Base-by-base conservation (phyloP, 2,888 invertebrate species). In the Synergus itoensis region DNA sequence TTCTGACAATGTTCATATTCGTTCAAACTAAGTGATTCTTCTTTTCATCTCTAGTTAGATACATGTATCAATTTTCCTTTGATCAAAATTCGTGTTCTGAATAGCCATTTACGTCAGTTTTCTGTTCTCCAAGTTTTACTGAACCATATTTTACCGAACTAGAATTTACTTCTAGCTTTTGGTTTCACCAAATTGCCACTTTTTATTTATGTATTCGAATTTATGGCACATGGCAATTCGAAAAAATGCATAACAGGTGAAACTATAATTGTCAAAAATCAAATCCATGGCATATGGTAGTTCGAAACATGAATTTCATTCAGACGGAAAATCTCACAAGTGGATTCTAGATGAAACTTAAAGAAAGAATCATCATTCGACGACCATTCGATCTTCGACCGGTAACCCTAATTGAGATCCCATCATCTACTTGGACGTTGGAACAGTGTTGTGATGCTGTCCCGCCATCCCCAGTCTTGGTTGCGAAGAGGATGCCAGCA, bases 401-500 rank as follows among this genome's bases (percentile, higher is more conserved):
- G 73, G 64, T 75, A 60, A n/a, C 62, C 14, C 41, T 57, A 36
- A 41, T 40, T 43, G 45, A 60, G 73, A 60, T 41, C 16, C 63
- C 79, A n/a, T 65, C 85, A 83, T 89, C 87, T 89, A 92, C 87
- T 93, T 93, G 83, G 92, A 92, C 84, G 92, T 92, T 62, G 92
- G 92, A 9, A 88, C 91, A 84, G 82, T 81, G 43, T 81, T 80
- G 89, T 86, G 87, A 60, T 86, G 86, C 86, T 90, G 91, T 85
- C 83, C 88, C 80, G 87, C 90, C 88, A 88, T 92, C 87, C 87
- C 91, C 89, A 88, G 92, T 92, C 89, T 93, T 89, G 88, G 91
- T 90, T 88, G 93, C 81, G 92, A 91, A 80, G 89, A 92, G 79
- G 93, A 92, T 87, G 93, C 91, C 80, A 94, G 89, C 83, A 94